A percentile compares a stretch with the other conserved stretches of the same genome.
These are phyloP conservation scores for Sycophaga agraensis DNA, from an alignment of 1,140 invertebrate species.

Conservation along the genomic window DNA sequence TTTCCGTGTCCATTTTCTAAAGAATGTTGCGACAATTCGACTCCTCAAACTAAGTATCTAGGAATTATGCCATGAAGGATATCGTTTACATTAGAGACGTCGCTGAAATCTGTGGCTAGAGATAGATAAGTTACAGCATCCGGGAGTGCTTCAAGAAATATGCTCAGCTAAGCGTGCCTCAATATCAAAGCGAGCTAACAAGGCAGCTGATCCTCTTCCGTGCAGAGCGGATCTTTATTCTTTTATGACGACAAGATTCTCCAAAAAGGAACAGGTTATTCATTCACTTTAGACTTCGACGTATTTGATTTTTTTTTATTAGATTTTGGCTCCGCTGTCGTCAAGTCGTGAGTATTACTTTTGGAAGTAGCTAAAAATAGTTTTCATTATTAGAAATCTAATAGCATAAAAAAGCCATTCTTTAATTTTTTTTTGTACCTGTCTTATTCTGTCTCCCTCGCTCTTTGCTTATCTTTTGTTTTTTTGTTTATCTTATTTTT, in stretches of 20 bases:
- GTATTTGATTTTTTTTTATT: constrained; percentile 10
- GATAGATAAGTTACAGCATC: not conserved
- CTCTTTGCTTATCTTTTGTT: not conserved
- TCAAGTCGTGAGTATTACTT: constrained; percentile 25
- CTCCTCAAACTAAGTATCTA: no score
- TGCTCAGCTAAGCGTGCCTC: constrained; percentile 19
- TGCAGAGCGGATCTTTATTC: no score
- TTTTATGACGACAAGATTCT: no score
- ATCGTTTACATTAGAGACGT: no score
- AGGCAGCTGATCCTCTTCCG: constrained; percentile 11
- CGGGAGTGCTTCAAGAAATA: constrained; percentile 9
- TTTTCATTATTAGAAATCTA: constrained; percentile 23
- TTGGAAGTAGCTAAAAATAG: constrained; percentile 27
- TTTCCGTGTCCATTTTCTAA: no score
- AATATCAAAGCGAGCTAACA: not conserved
- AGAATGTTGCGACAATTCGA: no score
- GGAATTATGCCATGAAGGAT: constrained; percentile 17
- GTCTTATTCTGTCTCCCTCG: not conserved
- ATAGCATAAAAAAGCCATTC: constrained; percentile 20
- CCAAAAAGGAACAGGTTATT: no score
- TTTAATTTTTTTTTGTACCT: no score
- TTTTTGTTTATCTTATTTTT: not conserved
- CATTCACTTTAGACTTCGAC: no score
- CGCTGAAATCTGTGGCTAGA: not conserved
- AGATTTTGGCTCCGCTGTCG: constrained; percentile 22